phyloP scores from a whole-genome alignment of 1,140 invertebrate species.

The Phocides pigmalion region DNA sequence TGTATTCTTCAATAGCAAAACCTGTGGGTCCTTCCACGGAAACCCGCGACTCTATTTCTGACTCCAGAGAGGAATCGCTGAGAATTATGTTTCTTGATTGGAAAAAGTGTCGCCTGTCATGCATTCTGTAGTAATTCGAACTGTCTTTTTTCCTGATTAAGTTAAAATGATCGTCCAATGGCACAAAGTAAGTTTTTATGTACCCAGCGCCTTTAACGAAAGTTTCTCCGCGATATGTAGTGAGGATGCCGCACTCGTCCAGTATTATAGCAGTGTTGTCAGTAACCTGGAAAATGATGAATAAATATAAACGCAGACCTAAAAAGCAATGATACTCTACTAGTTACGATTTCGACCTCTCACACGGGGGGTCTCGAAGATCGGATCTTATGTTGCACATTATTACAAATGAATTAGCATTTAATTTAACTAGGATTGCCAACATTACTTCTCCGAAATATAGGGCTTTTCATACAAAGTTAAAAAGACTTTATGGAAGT shows the following conservation, averaged over 20 bases:
- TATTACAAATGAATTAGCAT: no score
- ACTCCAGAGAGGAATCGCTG: constrained; percentile 31
- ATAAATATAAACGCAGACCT: no score
- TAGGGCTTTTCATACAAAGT: no score
- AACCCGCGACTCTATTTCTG: constrained; percentile 9
- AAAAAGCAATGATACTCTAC: no score
- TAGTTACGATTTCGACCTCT: no score
- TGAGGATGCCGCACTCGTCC: constrained; percentile 87
- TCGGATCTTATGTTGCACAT: no score
- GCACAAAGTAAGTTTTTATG: constrained; percentile 90
- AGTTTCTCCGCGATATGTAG: constrained; percentile 88
- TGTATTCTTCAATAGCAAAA: constrained; percentile 21
- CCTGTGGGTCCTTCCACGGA: constrained; percentile 10
- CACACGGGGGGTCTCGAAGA: no score
- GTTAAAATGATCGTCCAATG: constrained; percentile 86
- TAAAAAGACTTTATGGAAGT: no score
- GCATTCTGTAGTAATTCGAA: constrained; percentile 40
- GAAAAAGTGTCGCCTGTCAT: constrained; percentile 44
- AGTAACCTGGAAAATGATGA: constrained; percentile 84
- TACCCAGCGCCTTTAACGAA: constrained; percentile 91
- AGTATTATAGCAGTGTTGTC: constrained; percentile 89
- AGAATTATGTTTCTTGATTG: constrained; percentile 41
- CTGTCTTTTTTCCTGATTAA: constrained; percentile 71
- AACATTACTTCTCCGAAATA: no score
- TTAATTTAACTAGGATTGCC: no score